These are phyloP conservation scores for Casuarius casuarius DNA, from an alignment of 2,113 vertebrate species.

Conservation along the genomic window DNA sequence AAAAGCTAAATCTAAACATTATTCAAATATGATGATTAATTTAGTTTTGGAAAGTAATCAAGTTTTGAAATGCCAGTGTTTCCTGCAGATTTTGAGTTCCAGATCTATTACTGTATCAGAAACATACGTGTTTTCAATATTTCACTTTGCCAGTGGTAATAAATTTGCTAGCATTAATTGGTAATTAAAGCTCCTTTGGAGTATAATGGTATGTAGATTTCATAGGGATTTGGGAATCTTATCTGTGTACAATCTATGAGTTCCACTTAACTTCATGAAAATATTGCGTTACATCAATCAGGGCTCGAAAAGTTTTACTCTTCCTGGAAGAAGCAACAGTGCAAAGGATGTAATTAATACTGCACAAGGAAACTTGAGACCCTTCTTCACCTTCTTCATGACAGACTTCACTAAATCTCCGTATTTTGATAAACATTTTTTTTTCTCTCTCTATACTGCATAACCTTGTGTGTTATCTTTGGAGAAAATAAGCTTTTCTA, in stretches of 20 bases:
- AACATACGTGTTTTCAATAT: not conserved
- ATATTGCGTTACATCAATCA: not conserved
- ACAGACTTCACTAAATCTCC: not conserved
- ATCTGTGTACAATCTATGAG: not conserved
- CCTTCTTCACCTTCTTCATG: not conserved
- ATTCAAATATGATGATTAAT: not conserved
- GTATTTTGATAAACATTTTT: not conserved
- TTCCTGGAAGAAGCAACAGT: not conserved
- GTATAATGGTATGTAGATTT: not conserved
- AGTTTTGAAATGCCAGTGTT: rapidly evolving
- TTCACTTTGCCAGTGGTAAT: not conserved
- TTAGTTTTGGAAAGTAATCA: not conserved
- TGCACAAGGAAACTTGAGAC: not conserved
- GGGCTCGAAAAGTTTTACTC: not conserved
- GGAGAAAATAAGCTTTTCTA: not conserved
- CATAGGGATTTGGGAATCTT: not conserved
- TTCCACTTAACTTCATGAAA: not conserved
- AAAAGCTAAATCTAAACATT: not conserved
- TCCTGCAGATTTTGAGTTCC: not conserved
- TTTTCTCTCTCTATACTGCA: not conserved
- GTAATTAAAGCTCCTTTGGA: not conserved
- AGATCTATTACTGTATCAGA: not conserved
- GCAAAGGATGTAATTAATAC: not conserved
- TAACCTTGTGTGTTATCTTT: not conserved
- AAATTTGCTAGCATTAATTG: not conserved